A percentile compares a stretch with the other conserved stretches of the same genome.
These are phyloP conservation scores for Hirundichthys speculiger DNA, from an alignment of 2,113 vertebrate genomes.

Conservation along the genomic window DNA sequence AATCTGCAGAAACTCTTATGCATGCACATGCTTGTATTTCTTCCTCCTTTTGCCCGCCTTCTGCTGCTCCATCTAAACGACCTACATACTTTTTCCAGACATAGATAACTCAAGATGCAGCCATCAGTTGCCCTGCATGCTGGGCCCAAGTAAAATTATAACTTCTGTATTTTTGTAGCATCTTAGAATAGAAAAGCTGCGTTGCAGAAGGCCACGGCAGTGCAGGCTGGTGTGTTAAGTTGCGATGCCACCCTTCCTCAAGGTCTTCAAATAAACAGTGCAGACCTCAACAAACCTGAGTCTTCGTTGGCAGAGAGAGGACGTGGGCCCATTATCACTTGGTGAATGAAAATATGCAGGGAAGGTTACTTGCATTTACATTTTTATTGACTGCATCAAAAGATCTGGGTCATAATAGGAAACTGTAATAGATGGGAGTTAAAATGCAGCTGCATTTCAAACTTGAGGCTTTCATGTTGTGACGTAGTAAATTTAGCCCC, in stretches of 20 bases:
- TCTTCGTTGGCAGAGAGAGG: constrained; percentile 2
- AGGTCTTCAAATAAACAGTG: constrained; percentile 52
- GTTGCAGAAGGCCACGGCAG: constrained; percentile 18
- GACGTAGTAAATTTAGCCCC: no score
- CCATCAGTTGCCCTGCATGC: constrained; percentile 52
- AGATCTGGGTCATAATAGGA: no score
- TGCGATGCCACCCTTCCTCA: constrained; percentile 21
- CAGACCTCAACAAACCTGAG: constrained; percentile 20
- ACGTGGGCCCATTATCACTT: neutral
- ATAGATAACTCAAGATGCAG: constrained; percentile 32
- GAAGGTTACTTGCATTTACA: no score
- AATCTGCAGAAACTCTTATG: neutral
- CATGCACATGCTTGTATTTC: neutral
- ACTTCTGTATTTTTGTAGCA: constrained; percentile 66
- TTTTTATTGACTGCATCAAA: no score
- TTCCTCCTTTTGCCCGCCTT: neutral
- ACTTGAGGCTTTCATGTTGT: constrained; percentile 1
- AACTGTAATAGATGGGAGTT: neutral
- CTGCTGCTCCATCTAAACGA: constrained; percentile 33
- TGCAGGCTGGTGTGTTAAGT: constrained; percentile 37
- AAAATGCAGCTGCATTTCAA: constrained; percentile 19
- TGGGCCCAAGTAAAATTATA: constrained; percentile 54
- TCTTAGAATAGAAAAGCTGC: constrained; percentile 70
- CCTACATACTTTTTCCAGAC: constrained; percentile 36
- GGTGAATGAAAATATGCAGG: neutral